Conservation (phyloP, 2,797 vertebrate species). For the Pangasius sanitwongsei region DNA sequence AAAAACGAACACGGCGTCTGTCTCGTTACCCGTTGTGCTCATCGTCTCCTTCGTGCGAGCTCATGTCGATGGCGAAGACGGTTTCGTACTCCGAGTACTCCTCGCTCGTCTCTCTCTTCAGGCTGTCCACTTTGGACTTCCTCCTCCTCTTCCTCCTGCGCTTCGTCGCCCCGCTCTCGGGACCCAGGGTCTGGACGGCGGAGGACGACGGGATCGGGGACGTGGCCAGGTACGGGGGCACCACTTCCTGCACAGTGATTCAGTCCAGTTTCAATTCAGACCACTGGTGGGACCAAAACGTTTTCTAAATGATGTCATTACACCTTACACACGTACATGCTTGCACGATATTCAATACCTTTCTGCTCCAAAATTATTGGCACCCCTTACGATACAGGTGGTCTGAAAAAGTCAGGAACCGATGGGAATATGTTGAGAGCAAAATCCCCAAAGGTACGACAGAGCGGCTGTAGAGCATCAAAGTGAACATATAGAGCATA, state of each 20-base stretch:
- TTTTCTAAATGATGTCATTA: too few relatives aligned
- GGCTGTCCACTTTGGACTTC: conserved; percentile 83
- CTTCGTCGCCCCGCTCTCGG: conserved; percentile 69
- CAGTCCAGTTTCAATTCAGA: not conserved
- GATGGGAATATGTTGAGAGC: too few relatives aligned
- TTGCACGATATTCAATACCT: not conserved
- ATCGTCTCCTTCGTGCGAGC: conserved; percentile 84
- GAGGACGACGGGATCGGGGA: conserved; percentile 88
- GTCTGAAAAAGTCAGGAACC: too few relatives aligned
- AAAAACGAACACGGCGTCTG: too few relatives aligned
- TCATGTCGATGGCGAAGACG: conserved; percentile 92
- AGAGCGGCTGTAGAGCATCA: too few relatives aligned
- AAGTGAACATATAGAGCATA: not conserved
- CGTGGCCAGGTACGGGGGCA: conserved; percentile 89
- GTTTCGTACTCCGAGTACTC: conserved; percentile 88
- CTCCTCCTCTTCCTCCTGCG: conserved; percentile 92
- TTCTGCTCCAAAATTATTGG: not conserved
- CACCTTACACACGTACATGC: too few relatives aligned
- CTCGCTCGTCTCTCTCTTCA: conserved; percentile 82
- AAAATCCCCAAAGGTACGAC: too few relatives aligned
- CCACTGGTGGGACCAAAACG: not conserved
- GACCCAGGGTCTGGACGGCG: conserved; percentile 67
- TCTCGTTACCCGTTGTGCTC: conserved; percentile 50
- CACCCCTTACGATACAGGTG: not conserved
- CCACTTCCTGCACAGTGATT: conserved; percentile 75